Percentiles rank a stretch among this genome's conserved stretches.
Evolutionary conservation across 1,140 invertebrate genomes (phyloP).

Genomic region (Neoseiulus cucumeris): DNA sequence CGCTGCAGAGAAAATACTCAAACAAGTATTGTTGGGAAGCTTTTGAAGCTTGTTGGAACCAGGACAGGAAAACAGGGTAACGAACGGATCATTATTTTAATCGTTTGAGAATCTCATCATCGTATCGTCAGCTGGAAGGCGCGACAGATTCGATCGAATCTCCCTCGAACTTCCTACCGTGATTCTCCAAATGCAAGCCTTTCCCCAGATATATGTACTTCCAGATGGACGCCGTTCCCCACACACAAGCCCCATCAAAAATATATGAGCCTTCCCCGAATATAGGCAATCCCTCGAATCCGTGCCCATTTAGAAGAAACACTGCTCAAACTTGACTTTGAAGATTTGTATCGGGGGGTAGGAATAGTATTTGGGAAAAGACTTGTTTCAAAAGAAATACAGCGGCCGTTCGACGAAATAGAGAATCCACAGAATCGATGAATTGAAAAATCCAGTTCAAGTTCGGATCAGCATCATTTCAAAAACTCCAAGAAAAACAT

Average conservation of each 20-base stretch:
- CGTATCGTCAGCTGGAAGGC: neutral
- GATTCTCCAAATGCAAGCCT: too few species aligned
- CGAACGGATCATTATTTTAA: neutral
- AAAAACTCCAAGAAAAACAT: neutral
- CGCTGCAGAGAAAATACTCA: neutral
- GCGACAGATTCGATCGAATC: neutral
- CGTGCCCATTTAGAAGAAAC: too few species aligned
- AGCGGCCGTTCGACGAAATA: too few species aligned
- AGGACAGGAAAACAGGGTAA: neutral
- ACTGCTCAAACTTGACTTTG: too few species aligned
- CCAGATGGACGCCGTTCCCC: neutral
- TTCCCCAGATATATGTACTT: neutral
- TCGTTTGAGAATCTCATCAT: neutral
- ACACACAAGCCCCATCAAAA: neutral
- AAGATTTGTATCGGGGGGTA: too few species aligned
- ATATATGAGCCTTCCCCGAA: neutral
- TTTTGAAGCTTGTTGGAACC: neutral
- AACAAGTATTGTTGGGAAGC: neutral
- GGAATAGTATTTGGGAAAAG: too few species aligned
- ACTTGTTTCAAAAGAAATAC: too few species aligned
- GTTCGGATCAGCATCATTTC: too few species aligned
- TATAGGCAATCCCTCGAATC: too few species aligned
- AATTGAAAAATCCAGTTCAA: too few species aligned
- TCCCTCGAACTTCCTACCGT: too few species aligned
- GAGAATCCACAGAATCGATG: too few species aligned